Percentiles rank a stretch among this genome's conserved stretches.
Evolutionary conservation across 2,113 vertebrate species (phyloP).

Genomic region (Psittacula cyanocephala): DNA sequence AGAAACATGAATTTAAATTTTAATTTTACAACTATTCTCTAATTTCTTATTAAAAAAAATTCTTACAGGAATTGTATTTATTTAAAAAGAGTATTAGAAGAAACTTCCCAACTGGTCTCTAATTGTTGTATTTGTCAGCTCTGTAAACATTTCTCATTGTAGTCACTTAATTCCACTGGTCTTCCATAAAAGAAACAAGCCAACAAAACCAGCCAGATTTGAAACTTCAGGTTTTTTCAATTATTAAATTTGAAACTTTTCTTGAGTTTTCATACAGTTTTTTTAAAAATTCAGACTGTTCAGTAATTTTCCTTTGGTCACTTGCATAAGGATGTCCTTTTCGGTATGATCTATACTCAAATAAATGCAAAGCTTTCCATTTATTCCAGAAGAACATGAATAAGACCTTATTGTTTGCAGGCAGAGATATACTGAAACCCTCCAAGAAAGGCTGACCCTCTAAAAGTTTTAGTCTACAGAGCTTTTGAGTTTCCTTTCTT

Average conservation of each 20-base stretch:
- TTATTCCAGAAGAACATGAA: background rate
- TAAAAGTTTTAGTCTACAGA: background rate
- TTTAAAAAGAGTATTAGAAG: background rate
- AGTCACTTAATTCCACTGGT: background rate
- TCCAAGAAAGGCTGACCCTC: background rate
- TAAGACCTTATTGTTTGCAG: background rate
- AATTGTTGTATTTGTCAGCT: background rate
- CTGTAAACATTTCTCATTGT: background rate
- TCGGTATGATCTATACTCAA: background rate
- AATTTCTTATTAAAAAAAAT: background rate
- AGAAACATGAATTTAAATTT: background rate
- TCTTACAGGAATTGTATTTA: background rate
- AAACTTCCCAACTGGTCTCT: background rate
- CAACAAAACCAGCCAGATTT: background rate
- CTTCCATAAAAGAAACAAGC: background rate
- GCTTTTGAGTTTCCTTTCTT: background rate
- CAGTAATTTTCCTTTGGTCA: background rate
- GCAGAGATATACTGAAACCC: background rate
- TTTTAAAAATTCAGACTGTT: background rate
- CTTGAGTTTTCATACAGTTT: background rate
- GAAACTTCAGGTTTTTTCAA: background rate
- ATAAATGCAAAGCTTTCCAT: background rate
- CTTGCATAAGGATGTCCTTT: background rate
- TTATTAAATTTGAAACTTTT: background rate
- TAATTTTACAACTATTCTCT: background rate